These are phyloP conservation scores for Hemichromis elongatus DNA, from an alignment of 2,113 vertebrate species.

Conservation along the genomic window DNA sequence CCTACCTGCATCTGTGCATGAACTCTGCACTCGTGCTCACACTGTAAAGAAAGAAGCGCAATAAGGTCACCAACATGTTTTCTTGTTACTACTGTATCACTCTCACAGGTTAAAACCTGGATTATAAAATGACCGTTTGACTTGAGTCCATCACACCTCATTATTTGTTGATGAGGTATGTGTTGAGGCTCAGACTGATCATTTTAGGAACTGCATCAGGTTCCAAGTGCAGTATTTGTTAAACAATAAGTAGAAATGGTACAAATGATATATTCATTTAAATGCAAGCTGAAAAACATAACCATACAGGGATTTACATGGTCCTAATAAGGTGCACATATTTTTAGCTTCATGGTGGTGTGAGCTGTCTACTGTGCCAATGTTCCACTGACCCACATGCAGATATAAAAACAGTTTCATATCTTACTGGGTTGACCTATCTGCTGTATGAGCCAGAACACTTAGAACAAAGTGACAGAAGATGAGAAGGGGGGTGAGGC, in stretches of 20 bases:
- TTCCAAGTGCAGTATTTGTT: neutral
- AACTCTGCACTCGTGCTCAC: neutral
- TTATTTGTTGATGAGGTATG: neutral
- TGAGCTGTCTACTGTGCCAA: neutral
- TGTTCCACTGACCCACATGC: constrained; percentile 27
- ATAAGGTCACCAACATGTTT: neutral
- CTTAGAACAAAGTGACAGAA: neutral
- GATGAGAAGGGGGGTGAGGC: neutral
- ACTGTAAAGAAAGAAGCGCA: neutral
- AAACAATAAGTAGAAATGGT: neutral
- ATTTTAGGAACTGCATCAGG: neutral
- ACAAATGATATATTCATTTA: neutral
- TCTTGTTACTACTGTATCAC: neutral
- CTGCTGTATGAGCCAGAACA: neutral
- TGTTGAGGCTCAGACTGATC: neutral
- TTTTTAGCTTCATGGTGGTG: neutral
- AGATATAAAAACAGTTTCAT: neutral
- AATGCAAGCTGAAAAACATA: neutral
- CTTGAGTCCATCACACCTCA: neutral
- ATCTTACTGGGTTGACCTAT: neutral
- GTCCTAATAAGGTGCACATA: neutral
- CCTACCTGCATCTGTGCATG: constrained; percentile 9
- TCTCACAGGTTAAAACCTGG: neutral
- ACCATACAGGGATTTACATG: neutral
- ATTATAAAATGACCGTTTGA: neutral